phyloP scores from a whole-genome alignment of 1,140 invertebrate species.

The Drosophila pallidifrons region DNA sequence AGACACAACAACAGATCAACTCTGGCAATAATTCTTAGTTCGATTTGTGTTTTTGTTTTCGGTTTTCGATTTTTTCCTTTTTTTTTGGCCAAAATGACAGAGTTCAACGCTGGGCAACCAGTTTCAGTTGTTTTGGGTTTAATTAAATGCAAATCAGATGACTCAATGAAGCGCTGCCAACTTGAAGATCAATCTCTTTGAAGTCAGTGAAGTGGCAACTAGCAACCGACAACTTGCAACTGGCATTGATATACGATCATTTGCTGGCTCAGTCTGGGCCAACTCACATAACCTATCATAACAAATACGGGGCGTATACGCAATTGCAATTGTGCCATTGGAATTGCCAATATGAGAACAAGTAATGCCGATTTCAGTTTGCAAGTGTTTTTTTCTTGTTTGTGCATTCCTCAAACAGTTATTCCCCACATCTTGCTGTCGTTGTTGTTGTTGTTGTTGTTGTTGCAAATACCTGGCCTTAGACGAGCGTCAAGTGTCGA shows the following conservation, averaged over 20 bases:
- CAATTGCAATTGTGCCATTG: constrained; percentile 23
- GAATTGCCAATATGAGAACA: neutral
- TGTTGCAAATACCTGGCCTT: constrained; percentile 63
- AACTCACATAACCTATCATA: constrained; percentile 47
- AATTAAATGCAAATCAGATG: constrained; percentile 35
- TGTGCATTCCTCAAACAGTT: constrained; percentile 70
- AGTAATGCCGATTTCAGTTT: constrained; percentile 35
- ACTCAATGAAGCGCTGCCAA: constrained; percentile 26
- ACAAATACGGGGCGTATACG: constrained; percentile 58
- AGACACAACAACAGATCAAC: constrained; percentile 13
- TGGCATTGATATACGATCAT: constrained; percentile 42
- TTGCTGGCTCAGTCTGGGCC: neutral
- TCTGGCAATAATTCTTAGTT: constrained; percentile 50
- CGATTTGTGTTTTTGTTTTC: constrained; percentile 52
- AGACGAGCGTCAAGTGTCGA: constrained; percentile 71
- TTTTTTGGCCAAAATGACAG: constrained; percentile 67
- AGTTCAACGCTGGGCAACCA: constrained; percentile 51
- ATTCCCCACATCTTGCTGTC: constrained; percentile 22
- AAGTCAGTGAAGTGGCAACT: constrained; percentile 14
- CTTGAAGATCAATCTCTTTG: neutral
- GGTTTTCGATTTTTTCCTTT: neutral
- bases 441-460: constrained; percentile 37
- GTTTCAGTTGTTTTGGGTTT: neutral
- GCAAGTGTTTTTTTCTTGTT: constrained; percentile 74
- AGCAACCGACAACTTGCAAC: constrained; percentile 40